Evolutionary conservation across 2,888 invertebrate species (phyloP).

Genomic region (Apamea crenata): DNA sequence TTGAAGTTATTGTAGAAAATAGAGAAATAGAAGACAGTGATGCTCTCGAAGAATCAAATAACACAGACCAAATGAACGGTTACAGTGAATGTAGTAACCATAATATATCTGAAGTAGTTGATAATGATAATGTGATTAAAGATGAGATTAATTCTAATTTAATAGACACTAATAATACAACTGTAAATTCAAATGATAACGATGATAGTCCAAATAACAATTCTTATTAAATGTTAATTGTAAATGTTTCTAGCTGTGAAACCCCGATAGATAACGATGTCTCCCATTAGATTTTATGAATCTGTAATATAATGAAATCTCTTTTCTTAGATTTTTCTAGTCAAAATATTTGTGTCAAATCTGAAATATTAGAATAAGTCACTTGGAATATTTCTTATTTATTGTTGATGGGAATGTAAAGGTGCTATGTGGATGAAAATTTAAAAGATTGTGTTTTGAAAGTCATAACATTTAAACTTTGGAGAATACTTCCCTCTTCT

Average conservation of each 20-base stretch:
- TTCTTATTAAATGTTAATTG: slow-evolving; percentile 78
- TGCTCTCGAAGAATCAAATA: slow-evolving; percentile 75
- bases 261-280: slow-evolving; percentile 76
- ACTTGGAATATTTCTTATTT: slow-evolving; percentile 45
- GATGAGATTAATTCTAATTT: slow-evolving; percentile 87
- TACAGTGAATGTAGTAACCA: slow-evolving; percentile 76
- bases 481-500: neutral
- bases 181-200: slow-evolving; percentile 78
- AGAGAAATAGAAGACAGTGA: slow-evolving; percentile 75
- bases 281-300: slow-evolving; percentile 73
- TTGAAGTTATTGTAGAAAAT: slow-evolving; percentile 84
- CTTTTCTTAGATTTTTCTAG: slow-evolving; percentile 65
- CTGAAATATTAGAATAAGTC: slow-evolving; percentile 52
- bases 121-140: slow-evolving; percentile 74
- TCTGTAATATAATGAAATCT: slow-evolving; percentile 63
- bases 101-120: slow-evolving; percentile 73
- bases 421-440: slow-evolving; percentile 62
- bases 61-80: slow-evolving; percentile 73
- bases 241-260: slow-evolving; percentile 75
- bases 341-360: slow-evolving; percentile 66
- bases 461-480: neutral
- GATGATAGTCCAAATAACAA: slow-evolving; percentile 87
- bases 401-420: slow-evolving; percentile 49
- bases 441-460: neutral
- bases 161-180: slow-evolving; percentile 77